phyloP scores from a whole-genome alignment of 2,888 invertebrate species.

The Trachelus tabidus region DNA sequence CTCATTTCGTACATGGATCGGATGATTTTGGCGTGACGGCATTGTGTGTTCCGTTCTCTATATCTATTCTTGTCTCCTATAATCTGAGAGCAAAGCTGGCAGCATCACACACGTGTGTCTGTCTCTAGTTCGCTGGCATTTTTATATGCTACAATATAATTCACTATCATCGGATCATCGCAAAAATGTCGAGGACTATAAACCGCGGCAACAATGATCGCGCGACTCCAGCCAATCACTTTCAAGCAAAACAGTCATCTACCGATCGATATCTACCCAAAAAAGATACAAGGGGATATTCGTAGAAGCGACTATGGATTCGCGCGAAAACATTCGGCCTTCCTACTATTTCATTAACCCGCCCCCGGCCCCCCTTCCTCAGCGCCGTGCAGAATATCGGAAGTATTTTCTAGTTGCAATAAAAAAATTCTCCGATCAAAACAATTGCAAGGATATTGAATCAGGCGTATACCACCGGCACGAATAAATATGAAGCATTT shows the following conservation, averaged over 20 bases:
- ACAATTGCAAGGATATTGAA: not conserved
- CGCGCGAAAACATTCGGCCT: not conserved
- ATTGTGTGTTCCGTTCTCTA: not conserved
- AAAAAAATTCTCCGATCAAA: not conserved
- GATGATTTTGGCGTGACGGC: conserved; percentile 39
- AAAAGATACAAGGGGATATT: not conserved
- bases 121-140: not conserved
- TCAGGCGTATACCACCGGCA: not conserved
- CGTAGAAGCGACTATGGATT: not conserved
- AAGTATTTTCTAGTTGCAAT: not conserved
- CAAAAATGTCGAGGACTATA: not conserved
- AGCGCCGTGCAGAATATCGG: not conserved
- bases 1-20: conserved; percentile 47
- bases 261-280: not conserved
- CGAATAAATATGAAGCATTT: not conserved
- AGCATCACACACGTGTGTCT: not conserved
- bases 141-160: not conserved
- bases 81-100: not conserved
- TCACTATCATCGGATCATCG: not conserved
- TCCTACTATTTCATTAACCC: not conserved
- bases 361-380: not conserved
- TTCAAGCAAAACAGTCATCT: not conserved
- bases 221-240: not conserved
- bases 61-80: not conserved
- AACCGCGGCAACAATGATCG: not conserved